Percentiles rank a stretch among this genome's conserved stretches.
These are phyloP conservation scores for Bhutanitis thaidina DNA, from an alignment of 2,888 invertebrate genomes.

Conservation along the genomic window DNA sequence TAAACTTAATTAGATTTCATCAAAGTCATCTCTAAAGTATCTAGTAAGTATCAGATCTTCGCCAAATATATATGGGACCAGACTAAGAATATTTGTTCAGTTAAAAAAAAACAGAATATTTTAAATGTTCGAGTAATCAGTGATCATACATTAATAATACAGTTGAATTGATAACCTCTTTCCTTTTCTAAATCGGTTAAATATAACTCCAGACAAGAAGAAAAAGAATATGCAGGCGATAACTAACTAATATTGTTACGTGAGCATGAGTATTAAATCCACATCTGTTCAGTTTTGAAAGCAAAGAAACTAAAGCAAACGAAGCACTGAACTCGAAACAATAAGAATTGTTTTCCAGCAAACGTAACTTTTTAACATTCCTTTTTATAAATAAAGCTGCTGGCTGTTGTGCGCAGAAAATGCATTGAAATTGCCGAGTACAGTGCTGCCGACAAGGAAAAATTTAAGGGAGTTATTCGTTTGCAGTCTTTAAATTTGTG, in stretches of 20 bases:
- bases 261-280: not conserved
- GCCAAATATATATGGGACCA: no score
- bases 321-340: conserved; percentile 38
- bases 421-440: conserved; percentile 30
- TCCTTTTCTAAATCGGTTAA: no score
- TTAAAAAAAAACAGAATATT: no score
- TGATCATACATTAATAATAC: no score
- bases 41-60: no score
- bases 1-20: no score
- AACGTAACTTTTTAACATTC: conserved; percentile 21
- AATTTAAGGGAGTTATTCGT: not conserved
- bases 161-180: no score
- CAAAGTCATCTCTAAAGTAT: no score
- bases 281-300: conserved; percentile 11
- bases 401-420: conserved; percentile 26
- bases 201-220: no score
- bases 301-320: not conserved
- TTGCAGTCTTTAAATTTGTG: not conserved
- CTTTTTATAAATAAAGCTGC: conserved; percentile 41
- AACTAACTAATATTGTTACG: not conserved
- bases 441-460: conserved; percentile 8
- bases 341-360: conserved; percentile 40
- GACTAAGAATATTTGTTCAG: no score
- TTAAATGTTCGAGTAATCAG: no score
- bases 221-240: no score